Evolutionary conservation across 2,888 invertebrate genomes (phyloP), one percentile per base, ranked within the genome.

Genomic region (Hermaeophaga mercurialis): DNA sequence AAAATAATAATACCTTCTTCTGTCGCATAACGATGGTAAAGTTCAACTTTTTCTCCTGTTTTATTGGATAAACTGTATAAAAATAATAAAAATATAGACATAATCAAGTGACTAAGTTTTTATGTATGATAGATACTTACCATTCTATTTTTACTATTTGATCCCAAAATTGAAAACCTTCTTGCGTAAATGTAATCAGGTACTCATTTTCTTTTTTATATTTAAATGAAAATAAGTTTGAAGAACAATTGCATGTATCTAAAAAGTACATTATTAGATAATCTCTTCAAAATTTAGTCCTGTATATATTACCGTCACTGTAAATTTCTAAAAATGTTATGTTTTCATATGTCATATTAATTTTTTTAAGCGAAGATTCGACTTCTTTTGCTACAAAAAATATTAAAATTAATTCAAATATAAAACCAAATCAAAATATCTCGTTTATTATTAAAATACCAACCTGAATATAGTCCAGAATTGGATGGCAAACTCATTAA

Each of bases 161-260:
- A 7, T 11, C 7, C 2, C 12, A 6, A 15, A 6, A 44, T 24
- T 44, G 14, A 11, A 15, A 18, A 12, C 9, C 12, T 1, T 44
- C 26, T 44, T 28, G 9, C 1, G 44, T 28, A 44, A n/a, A 14
- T 2, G n/a, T 9, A 15, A 44, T 9, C 7, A 44, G 15, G 15
- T 44, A 44, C 15, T 44, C 28, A 28, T 44, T 44, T 12, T 28
- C 44, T 44, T 28, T 44, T 11, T 7, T n/a, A 15, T 28, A 15
- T 14, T 44, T 9, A 9, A 44, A 6, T 5, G 24, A 26, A 14
- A 15, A 15, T 15, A 44, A 11, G 1, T 8, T 44, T 12, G 5
- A 15, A 15, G 44, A 28, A 8, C 44, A 44, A n/a, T 44, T 22
- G n/a, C 44, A 44, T 4, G 7, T 14, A 15, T 15, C 44, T 44